Evolutionary conservation across 2,797 vertebrate species (phyloP), one percentile per base, ranked within the genome.

Genomic region (Hylomyscus alleni): DNA sequence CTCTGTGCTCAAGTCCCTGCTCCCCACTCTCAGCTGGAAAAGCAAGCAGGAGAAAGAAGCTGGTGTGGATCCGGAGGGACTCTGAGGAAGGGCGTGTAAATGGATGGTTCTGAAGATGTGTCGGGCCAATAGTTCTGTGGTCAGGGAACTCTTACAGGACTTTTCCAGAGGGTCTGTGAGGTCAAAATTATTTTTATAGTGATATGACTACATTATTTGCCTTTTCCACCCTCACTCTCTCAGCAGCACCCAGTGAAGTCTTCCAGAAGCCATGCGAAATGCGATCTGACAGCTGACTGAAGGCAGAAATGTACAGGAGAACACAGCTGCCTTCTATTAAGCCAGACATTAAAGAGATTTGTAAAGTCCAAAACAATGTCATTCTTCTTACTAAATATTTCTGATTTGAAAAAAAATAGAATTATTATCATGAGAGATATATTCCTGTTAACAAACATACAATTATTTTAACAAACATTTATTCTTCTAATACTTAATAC

Each of bases 151-250:
- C n/a, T 91, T 80, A 20, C 52, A 88, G 72, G 92, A 87, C 44
- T 37, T 93, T 96, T 83, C 75, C 81, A 94, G 73, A 34, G n/a
- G 26, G 5, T 65, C 44, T 69, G 56, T 22, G 34, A 95, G 86
- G 94, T 96, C 94, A 98, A 94, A 94, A 95, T 78, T 92, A 96
- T 95, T 97, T 97, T 94, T 92, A 95, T 76, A 97, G 85, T 90
- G 96, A 96, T 76, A 83, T 37, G 56, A 92, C 95, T 93, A 91
- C 26, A 95, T 80, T 47, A 89, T 90, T 91, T 96, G 73, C 90
- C 93, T 95, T 97, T 97, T 95, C 87, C 77, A 94, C 77, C 93
- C 62, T 82, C 29, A n/a, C 83, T 89, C 47, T 96, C 93, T 94
- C 90, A 78, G 90, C 94, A 92, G 85, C 50, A 89, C n/a, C 84